Base-by-base conservation (phyloP, 2,888 invertebrate genomes). In the Spicauda simplicius region DNA sequence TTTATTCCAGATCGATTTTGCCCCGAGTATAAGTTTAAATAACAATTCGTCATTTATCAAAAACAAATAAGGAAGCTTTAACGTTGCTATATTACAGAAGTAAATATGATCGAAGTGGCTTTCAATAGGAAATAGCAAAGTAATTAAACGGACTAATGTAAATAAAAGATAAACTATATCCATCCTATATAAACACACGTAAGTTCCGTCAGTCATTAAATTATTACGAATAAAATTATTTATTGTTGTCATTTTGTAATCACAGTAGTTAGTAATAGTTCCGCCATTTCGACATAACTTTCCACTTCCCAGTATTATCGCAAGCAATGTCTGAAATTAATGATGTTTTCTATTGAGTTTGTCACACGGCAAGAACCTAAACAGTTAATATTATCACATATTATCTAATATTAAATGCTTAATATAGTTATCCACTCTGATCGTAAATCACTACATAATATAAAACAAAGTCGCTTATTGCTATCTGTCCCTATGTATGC, bases 201-300 rank as follows among this genome's bases (percentile, higher is more conserved):
- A 41, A 41, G 3, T 14, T 41, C 33, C 8, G 14, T 14, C 41
- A 14, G n/a, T n/a, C 14, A 41, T 41, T 14, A 41, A 14, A 25
- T 25, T 25, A 41, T 41, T 41, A 14, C 54, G 16, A 55, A 62
- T 55, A 25, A 62, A 62, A 55, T 54, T 62, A 55, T 41, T 41
- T n/a, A n/a, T 41, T 3, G 54, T 62, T 41, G 62, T 33, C 25
- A 62, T 62, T 62, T 55, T 45, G 54, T 62, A 62, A 55, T 55
- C 54, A 41, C 37, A 37, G 19, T 14, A 33, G 60, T n/a, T 61
- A 14, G 41, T 53, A n/a, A 54, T 53, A 33, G 33, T 62, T 62
- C 62, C 62, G 62, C 54, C 20, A 41, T 41, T 54, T 62, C 8
- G 54, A 25, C 20, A 54, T 54, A 62, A 54, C 62, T 62, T 62